Evolutionary conservation across 2,888 invertebrate species (phyloP).

Genomic region (Aphrophora alni): DNA sequence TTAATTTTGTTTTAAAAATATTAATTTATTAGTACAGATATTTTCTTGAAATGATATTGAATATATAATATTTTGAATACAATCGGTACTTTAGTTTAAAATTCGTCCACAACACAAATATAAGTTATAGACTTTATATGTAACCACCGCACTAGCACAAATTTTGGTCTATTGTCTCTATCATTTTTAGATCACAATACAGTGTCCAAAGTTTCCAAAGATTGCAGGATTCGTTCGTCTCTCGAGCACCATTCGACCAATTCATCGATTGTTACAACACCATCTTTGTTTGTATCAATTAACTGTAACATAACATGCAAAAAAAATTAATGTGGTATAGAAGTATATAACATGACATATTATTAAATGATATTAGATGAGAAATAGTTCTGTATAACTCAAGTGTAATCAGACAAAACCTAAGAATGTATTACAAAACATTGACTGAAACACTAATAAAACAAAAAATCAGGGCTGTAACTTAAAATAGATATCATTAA

Average conservation of each 20-base stretch:
- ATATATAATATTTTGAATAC: background rate
- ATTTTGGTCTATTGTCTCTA: background rate
- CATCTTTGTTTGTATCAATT: conserved; percentile 81
- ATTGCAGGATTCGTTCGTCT: conserved; percentile 72
- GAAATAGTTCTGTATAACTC: too few relatives aligned
- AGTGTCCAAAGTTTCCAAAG: conserved; percentile 75
- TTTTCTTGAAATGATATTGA: background rate
- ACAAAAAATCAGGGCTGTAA: too few relatives aligned
- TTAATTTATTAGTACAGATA: background rate
- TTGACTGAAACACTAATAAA: too few relatives aligned
- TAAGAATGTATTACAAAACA: too few relatives aligned
- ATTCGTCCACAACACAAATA: background rate
- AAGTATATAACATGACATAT: too few relatives aligned
- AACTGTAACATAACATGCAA: conserved; percentile 65
- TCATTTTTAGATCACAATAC: conserved; percentile 68
- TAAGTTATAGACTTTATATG: background rate
- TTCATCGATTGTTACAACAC: conserved; percentile 81
- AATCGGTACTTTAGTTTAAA: background rate
- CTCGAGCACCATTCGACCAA: conserved; percentile 78
- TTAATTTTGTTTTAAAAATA: background rate
- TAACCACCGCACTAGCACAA: background rate
- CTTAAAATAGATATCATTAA: too few relatives aligned
- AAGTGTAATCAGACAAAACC: too few relatives aligned
- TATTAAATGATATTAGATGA: too few relatives aligned
- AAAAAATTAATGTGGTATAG: too few relatives aligned